Percentiles rank a stretch among this genome's conserved stretches.
Evolutionary conservation across 2,797 vertebrate genomes (phyloP).

Genomic region (Phaenicophaeus curvirostris): DNA sequence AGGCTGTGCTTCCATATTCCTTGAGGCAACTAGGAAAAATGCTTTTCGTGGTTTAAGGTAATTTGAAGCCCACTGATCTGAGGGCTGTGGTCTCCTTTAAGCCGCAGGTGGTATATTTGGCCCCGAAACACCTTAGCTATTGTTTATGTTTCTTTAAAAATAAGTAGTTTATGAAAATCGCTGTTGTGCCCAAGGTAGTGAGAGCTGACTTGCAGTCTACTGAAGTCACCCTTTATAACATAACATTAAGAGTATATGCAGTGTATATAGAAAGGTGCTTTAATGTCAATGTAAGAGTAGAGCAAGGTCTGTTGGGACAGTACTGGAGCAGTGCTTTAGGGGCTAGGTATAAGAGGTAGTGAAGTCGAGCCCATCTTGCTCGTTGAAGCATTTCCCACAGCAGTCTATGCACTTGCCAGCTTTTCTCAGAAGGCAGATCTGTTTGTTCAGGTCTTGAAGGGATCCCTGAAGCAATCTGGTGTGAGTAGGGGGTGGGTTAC

Average conservation of each 20-base stretch:
- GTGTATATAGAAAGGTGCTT: background rate
- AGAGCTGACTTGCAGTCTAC: background rate
- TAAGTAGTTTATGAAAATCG: rapidly evolving
- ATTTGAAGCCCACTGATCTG: background rate
- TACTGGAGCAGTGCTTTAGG: too few species aligned
- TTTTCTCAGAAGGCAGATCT: background rate
- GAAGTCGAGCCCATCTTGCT: background rate
- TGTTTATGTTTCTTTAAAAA: background rate
- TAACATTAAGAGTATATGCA: too few species aligned
- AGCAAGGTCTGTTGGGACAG: background rate
- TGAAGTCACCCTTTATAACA: background rate
- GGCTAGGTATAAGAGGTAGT: background rate
- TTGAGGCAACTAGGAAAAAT: background rate
- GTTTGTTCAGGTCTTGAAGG: background rate
- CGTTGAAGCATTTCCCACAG: background rate
- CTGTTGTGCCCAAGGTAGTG: background rate
- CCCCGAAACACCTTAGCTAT: background rate
- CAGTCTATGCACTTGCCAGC: background rate
- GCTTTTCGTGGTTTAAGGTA: background rate
- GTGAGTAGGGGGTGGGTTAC: background rate
- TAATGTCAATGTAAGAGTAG: background rate
- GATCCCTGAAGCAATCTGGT: background rate
- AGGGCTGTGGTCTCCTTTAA: background rate
- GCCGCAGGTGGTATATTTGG: background rate
- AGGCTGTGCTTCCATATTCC: rapidly evolving